phyloP scores from a whole-genome alignment of 2,888 invertebrate genomes.

The Cheilosia grossa region DNA sequence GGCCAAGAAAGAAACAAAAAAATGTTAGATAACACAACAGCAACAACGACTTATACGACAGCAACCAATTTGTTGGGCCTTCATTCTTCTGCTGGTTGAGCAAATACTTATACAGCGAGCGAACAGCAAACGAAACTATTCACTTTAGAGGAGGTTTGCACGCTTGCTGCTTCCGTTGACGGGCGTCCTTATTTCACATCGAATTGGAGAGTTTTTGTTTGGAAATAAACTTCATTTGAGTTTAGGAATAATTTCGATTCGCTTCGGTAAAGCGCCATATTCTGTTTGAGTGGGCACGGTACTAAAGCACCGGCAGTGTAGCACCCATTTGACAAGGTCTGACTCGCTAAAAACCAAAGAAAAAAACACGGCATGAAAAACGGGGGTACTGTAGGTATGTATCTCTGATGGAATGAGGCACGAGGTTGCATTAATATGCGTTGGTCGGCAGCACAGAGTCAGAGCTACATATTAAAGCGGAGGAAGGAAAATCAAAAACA shows the following conservation, averaged over 20 bases:
- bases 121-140: constrained; percentile 27
- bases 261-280: constrained; percentile 62
- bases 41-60: constrained; percentile 26
- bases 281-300: constrained; percentile 37
- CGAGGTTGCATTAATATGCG: constrained; percentile 51
- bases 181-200: constrained; percentile 22
- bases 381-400: background rate
- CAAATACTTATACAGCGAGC: background rate
- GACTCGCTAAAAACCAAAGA: background rate
- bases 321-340: constrained; percentile 55
- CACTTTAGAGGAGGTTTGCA: constrained; percentile 26
- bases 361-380: constrained; percentile 6
- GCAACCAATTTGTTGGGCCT: constrained; percentile 51
- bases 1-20: constrained; percentile 23
- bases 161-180: constrained; percentile 41
- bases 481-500: background rate
- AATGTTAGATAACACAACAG: constrained; percentile 40
- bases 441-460: constrained; percentile 29
- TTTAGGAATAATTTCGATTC: constrained; percentile 54
- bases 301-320: background rate
- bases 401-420: constrained; percentile 29
- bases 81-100: constrained; percentile 35
- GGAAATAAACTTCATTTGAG: constrained; percentile 24
- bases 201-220: constrained; percentile 33
- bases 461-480: constrained; percentile 20